Conservation (phyloP, 2,888 invertebrate genomes). For the Cosmia pyralina region DNA sequence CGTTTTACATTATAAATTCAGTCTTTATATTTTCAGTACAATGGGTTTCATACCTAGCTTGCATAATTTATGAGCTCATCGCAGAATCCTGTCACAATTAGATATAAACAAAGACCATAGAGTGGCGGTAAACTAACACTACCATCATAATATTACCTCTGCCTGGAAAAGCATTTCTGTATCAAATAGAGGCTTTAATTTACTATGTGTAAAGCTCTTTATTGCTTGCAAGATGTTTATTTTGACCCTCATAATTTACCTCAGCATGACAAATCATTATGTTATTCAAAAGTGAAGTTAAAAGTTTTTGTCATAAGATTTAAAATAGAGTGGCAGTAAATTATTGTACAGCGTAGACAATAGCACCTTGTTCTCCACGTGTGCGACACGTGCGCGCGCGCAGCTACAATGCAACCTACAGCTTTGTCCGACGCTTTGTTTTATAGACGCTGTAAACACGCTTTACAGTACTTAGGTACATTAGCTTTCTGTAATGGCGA, state of each 20-base stretch:
- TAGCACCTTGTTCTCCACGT: conserved; percentile 78
- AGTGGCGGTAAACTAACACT: conserved; percentile 72
- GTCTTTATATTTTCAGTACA: not conserved
- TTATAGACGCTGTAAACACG: conserved; percentile 44
- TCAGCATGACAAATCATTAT: conserved; percentile 5
- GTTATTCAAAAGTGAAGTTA: conserved; percentile 19
- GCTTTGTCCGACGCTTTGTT: conserved; percentile 62
- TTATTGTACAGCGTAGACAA: conserved; percentile 72
- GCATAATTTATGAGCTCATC: conserved; percentile 39
- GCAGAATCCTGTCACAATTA: conserved; percentile 50
- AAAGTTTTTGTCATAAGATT: conserved; percentile 8
- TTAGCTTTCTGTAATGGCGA: conserved; percentile 17
- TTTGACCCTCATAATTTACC: conserved; percentile 68
- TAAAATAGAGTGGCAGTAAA: conserved; percentile 42
- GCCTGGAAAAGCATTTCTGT: not conserved
- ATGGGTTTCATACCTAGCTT: not conserved
- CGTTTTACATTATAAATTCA: not conserved
- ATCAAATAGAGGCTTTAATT: conserved; percentile 6
- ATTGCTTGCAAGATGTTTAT: conserved; percentile 11
- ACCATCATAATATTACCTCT: conserved; percentile 66
- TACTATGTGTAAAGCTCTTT: not conserved
- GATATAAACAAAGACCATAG: conserved; percentile 57
- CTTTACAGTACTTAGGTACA: conserved; percentile 4
- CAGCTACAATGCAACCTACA: conserved; percentile 63
- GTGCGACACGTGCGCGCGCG: conserved; percentile 76